phyloP scores from a whole-genome alignment of 2,888 invertebrate species.

The Lissocephala sabroskyi region DNA sequence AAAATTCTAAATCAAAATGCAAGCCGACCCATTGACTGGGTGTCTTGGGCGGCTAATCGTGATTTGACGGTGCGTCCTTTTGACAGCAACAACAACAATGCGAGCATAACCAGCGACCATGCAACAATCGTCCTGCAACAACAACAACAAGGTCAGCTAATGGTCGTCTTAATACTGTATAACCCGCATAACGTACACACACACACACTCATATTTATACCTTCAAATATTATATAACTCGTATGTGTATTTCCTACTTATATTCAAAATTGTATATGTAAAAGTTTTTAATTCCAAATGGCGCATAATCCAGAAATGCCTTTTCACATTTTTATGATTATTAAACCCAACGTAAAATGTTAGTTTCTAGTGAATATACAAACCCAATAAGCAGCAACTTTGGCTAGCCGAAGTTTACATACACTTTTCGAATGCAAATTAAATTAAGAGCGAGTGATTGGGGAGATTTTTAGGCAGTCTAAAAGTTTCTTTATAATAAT shows the following conservation, averaged over 20 bases:
- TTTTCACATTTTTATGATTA: conserved; percentile 36
- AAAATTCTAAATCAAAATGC: conserved; percentile 41
- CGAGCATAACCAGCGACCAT: neutral
- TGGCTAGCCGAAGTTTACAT: too few relatives aligned
- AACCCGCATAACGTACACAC: conserved; percentile 24
- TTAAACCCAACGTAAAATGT: conserved; percentile 31
- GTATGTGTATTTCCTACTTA: too few relatives aligned
- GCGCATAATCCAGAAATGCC: conserved; percentile 20
- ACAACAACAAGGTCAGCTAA: conserved; percentile 55
- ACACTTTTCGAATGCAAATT: too few relatives aligned
- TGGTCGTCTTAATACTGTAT: conserved; percentile 53
- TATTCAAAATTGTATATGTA: too few relatives aligned
- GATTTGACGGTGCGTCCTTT: too few relatives aligned
- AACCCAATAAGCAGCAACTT: neutral
- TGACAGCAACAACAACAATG: conserved; percentile 6
- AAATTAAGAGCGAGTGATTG: too few relatives aligned
- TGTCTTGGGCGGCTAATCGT: too few relatives aligned
- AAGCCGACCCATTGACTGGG: too few relatives aligned
- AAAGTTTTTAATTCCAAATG: too few relatives aligned
- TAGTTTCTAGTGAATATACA: conserved; percentile 28
- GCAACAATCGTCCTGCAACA: conserved; percentile 13
- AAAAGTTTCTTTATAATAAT: too few relatives aligned
- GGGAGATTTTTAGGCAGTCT: too few relatives aligned
- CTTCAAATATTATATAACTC: too few relatives aligned
- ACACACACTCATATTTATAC: neutral